Evolutionary conservation across 1,140 invertebrate species (phyloP).

Genomic region (Adelges cooleyi): DNA sequence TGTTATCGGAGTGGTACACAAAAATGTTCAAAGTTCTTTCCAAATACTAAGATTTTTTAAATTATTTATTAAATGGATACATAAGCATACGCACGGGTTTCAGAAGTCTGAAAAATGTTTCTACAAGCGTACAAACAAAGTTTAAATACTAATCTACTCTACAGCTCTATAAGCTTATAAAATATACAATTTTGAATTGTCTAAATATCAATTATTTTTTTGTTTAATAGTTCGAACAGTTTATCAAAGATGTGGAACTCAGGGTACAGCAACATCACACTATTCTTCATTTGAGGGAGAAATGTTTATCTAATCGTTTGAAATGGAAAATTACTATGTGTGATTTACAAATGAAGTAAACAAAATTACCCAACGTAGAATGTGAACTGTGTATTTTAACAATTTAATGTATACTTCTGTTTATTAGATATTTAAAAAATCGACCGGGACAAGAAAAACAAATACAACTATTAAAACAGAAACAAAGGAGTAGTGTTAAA

Average conservation of each 20-base stretch:
- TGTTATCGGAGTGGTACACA: too few relatives aligned
- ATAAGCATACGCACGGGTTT: background rate
- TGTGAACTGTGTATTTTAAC: background rate
- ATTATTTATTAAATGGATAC: background rate
- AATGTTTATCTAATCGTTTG: conserved; percentile 9
- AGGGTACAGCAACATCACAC: conserved; percentile 10
- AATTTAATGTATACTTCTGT: background rate
- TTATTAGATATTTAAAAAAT: conserved; percentile 5
- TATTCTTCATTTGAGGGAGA: conserved; percentile 1
- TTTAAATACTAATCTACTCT: background rate
- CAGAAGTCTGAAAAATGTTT: background rate
- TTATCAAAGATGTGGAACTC: conserved; percentile 9
- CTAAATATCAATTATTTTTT: background rate
- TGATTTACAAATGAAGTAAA: conserved; percentile 2
- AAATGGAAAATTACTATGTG: conserved; percentile 9
- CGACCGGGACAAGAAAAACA: background rate
- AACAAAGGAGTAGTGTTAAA: background rate
- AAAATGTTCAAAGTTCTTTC: too few relatives aligned
- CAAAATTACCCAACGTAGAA: background rate
- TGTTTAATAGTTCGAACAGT: conserved; percentile 18
- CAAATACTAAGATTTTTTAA: background rate
- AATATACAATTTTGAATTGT: background rate
- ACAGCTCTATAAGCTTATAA: background rate
- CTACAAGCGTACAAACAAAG: background rate
- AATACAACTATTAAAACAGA: conserved; percentile 6